These are phyloP conservation scores for Hydrocynus forskahlii DNA, from an alignment of 2,797 vertebrate genomes.

Conservation along the genomic window DNA sequence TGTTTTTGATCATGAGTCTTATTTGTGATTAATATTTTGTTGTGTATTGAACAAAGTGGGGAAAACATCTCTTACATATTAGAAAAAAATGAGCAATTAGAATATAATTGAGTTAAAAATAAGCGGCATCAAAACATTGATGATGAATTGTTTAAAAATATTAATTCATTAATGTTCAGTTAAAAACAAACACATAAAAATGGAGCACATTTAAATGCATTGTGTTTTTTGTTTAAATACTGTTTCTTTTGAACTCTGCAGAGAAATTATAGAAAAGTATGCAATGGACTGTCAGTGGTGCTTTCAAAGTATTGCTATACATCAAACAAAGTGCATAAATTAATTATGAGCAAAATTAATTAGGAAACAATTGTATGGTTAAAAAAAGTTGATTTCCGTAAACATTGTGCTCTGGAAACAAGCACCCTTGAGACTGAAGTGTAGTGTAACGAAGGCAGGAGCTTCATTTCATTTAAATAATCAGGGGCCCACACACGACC, in stretches of 20 bases:
- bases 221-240: constrained; percentile 67
- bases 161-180: constrained; percentile 78
- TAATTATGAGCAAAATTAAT: constrained; percentile 79
- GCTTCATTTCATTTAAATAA: constrained; percentile 62
- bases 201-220: constrained; percentile 79
- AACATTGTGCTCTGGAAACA: constrained; percentile 72
- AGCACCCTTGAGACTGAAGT: constrained; percentile 67
- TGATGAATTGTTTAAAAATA: constrained; percentile 81
- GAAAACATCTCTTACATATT: constrained; percentile 69
- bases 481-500: constrained; percentile 9
- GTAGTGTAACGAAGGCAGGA: constrained; percentile 56
- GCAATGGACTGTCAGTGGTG: constrained; percentile 67
- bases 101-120: constrained; percentile 84
- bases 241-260: constrained; percentile 81
- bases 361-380: constrained; percentile 81
- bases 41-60: constrained; percentile 79
- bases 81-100: constrained; percentile 77
- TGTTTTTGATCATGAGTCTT: constrained; percentile 84
- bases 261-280: constrained; percentile 77
- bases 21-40: constrained; percentile 81
- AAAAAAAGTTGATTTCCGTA: constrained; percentile 79
- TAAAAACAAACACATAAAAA: constrained; percentile 82
- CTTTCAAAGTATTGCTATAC: constrained; percentile 78
- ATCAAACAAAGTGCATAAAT: constrained; percentile 79
- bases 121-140: constrained; percentile 75